Percentiles rank a stretch among this genome's conserved stretches.
Evolutionary conservation across 2,888 invertebrate species (phyloP).

Genomic region (Sceliomorpha sp.): DNA sequence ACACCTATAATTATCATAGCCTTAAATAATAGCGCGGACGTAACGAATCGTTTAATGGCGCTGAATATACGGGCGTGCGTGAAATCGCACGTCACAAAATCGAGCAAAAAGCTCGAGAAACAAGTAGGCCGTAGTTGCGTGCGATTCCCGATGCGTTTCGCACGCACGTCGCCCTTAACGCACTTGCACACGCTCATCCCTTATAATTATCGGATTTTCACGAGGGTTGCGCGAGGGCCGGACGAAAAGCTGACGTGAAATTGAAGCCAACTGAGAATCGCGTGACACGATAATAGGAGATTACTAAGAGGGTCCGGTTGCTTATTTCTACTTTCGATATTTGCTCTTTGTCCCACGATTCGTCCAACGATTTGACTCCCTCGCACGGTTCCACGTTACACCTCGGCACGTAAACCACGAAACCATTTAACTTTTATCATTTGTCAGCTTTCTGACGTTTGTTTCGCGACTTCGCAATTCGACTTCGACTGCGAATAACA

Average conservation of each 20-base stretch:
- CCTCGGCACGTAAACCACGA: conserved; percentile 11
- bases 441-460: conserved; percentile 5
- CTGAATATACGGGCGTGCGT: conserved; percentile 4
- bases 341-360: conserved; percentile 18
- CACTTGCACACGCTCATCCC: conserved; percentile 50
- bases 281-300: conserved; percentile 65
- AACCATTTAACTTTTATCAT: conserved; percentile 15
- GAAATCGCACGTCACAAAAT: conserved; percentile 4
- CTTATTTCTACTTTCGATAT: conserved; percentile 21
- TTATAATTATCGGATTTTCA: conserved; percentile 68
- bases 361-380: conserved; percentile 20
- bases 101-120: conserved; percentile 28
- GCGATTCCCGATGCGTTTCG: conserved; percentile 22
- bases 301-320: conserved; percentile 49
- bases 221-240: conserved; percentile 9
- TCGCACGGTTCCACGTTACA: not conserved
- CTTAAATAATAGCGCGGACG: no score
- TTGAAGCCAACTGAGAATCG: conserved; percentile 44
- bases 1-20: no score
- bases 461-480: not conserved
- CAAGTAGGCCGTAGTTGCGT: conserved; percentile 26
- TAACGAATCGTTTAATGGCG: no score
- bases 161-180: conserved; percentile 53
- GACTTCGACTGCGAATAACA: no score
- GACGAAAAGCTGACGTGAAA: conserved; percentile 58